phyloP scores from a whole-genome alignment of 30 jellyfish, hydroid and myxozoan species.

The Mastigias papua region DNA sequence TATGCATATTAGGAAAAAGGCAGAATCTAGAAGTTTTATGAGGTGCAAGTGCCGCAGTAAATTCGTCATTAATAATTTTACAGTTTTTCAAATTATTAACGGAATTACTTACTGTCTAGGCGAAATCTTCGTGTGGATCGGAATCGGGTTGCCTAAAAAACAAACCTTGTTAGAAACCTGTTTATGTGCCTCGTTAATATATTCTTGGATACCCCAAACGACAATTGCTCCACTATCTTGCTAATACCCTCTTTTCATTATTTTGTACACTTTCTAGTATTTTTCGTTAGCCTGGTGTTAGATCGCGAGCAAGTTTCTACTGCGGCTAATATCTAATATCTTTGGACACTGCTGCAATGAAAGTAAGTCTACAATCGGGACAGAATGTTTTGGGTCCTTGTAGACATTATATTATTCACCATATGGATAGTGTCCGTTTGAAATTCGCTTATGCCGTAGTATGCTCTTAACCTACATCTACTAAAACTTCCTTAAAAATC shows the following conservation, averaged over 20 bases:
- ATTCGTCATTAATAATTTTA: constrained; percentile 3
- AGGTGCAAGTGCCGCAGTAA: not conserved
- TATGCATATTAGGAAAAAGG: constrained; percentile 16
- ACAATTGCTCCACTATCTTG: constrained; percentile 29
- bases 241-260: not conserved
- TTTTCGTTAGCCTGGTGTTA: not conserved
- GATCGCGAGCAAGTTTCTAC: not conserved
- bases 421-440: no score
- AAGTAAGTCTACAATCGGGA: constrained; percentile 1
- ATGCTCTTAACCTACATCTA: no score
- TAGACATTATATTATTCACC: not conserved
- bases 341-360: constrained; percentile 20
- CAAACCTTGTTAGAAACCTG: not conserved
- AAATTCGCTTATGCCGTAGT: no score
- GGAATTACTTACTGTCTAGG: not conserved
- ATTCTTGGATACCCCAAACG: constrained; percentile 46
- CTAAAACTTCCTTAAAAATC: no score
- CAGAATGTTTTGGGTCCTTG: not conserved
- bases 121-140: constrained; percentile 7
- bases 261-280: not conserved
- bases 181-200: constrained; percentile 12
- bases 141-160: not conserved
- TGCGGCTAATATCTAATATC: not conserved
- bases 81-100: not conserved
- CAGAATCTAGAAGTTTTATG: constrained; percentile 12